Conservation (phyloP, 2,113 vertebrate genomes). For the Cheilinus undulatus region DNA sequence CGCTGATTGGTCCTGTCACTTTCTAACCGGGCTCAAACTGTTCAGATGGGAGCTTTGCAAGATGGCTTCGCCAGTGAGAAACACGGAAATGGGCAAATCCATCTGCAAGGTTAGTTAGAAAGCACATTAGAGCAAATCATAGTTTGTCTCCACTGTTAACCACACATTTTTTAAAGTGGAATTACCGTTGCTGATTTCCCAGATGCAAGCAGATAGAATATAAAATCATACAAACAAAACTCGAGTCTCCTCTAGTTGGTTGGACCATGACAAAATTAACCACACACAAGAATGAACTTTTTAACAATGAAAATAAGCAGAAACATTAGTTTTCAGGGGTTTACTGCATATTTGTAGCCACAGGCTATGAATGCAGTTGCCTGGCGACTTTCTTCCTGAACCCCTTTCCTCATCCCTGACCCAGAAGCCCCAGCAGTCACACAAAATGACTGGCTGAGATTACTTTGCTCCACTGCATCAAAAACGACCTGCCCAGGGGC, state of each 20-base stretch:
- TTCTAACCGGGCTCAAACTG: no score
- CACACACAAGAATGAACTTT: constrained; percentile 82
- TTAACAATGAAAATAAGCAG: constrained; percentile 54
- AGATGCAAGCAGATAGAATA: neutral
- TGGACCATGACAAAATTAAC: constrained; percentile 78
- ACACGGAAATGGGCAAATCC: no score
- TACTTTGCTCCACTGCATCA: constrained; percentile 81
- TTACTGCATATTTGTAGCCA: constrained; percentile 83
- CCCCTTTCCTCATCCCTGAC: constrained; percentile 75
- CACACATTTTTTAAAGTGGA: no score
- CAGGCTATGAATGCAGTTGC: constrained; percentile 72
- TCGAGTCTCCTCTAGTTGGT: neutral
- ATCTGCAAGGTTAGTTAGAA: no score
- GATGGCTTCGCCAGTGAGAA: no score
- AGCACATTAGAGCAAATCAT: constrained; percentile 24
- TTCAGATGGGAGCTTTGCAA: no score
- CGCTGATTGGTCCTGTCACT: no score
- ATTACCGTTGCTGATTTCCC: neutral
- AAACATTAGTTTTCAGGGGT: constrained; percentile 72
- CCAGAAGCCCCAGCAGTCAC: constrained; percentile 83
- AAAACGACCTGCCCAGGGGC: constrained; percentile 82
- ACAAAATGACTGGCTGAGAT: constrained; percentile 87
- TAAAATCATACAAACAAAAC: constrained; percentile 15
- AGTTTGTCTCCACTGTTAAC: constrained; percentile 28
- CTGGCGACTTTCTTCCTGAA: constrained; percentile 73